A percentile compares a stretch with the other conserved stretches of the same genome.
Evolutionary conservation across 1,140 invertebrate species (phyloP).

Genomic region (Physella acuta): DNA sequence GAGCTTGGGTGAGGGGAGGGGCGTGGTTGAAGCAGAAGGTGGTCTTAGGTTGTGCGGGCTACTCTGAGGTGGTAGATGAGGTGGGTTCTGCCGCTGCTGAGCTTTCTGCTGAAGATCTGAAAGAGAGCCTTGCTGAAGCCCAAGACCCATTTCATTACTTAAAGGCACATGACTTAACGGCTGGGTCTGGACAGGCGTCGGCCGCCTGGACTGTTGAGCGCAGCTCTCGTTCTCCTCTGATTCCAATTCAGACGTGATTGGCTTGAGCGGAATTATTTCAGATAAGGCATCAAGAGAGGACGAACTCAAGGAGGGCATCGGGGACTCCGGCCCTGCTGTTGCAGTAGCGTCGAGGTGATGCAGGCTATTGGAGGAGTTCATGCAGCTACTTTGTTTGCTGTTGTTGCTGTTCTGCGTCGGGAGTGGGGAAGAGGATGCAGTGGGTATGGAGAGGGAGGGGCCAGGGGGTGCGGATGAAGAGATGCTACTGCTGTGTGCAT

Average conservation of each 20-base stretch:
- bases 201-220: constrained; percentile 9
- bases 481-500: neutral
- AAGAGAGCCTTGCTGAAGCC: constrained; percentile 14
- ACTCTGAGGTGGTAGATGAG: constrained; percentile 21
- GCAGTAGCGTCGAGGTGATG: neutral
- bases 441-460: neutral
- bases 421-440: neutral
- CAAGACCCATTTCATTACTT: neutral
- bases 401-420: neutral
- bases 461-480: neutral
- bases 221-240: constrained; percentile 8
- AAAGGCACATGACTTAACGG: constrained; percentile 12
- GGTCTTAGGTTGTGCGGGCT: constrained; percentile 21
- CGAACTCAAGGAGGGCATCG: constrained; percentile 20
- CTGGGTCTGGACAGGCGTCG: constrained; percentile 13
- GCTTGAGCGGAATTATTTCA: constrained; percentile 22
- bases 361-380: constrained; percentile 4
- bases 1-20: constrained; percentile 25
- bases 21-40: constrained; percentile 18
- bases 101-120: constrained; percentile 24
- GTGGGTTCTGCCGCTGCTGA: constrained; percentile 14
- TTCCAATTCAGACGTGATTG: constrained; percentile 23
- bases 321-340: constrained; percentile 6
- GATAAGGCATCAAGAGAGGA: constrained; percentile 21
- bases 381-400: neutral